phyloP scores from a whole-genome alignment of 1,140 invertebrate species.

The Caenorhabditis elegans region WBcel235 BX284605.5:11736501-11737000 shows the following conservation, averaged over 20 bases:
- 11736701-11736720: not conserved
- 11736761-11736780: not conserved
- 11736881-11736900: conserved; percentile 20
- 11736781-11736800: not conserved
- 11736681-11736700: not conserved
- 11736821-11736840: conserved; percentile 8
- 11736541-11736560: not conserved
- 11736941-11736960: not conserved
- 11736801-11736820: not conserved
- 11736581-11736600: conserved; percentile 11
- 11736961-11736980: conserved; percentile 13
- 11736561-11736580: conserved; percentile 22
- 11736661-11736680: not conserved
- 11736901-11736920: conserved; percentile 17
- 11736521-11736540: too few species aligned
- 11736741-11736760: not conserved
- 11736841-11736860: not conserved
- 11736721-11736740: conserved; percentile 22
- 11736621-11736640: not conserved
- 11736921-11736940: not conserved
- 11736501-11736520: not conserved
- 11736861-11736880: not conserved
- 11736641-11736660: not conserved
- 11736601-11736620: conserved; percentile 18
- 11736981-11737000: not conserved